Evolutionary conservation across 2,113 vertebrate genomes (phyloP).

Genomic region (Pelusios castaneus): DNA sequence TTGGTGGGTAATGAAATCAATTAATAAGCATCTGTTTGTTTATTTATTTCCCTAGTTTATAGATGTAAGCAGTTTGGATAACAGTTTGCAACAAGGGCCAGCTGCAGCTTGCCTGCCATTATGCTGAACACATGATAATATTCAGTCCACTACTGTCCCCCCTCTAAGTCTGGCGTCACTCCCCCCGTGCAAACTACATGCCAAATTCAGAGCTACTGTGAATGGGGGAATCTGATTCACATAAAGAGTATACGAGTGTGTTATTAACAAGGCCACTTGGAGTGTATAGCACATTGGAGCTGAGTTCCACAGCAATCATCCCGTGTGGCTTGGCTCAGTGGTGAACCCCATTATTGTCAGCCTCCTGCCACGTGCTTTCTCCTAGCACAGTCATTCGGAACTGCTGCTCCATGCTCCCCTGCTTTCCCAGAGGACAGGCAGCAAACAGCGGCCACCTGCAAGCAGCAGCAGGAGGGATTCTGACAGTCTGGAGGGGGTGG

Average conservation of each 20-base stretch:
- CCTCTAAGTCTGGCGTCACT: not conserved
- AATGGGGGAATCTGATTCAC: not conserved
- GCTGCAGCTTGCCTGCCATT: constrained; percentile 36
- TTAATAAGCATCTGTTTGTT: constrained; percentile 62
- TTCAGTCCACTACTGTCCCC: not conserved
- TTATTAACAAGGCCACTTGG: not conserved
- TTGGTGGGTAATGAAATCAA: constrained; percentile 56
- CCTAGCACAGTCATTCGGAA: not conserved
- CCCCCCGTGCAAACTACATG: not conserved
- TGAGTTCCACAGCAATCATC: not conserved
- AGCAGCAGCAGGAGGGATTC: too few relatives aligned
- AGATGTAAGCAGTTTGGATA: constrained; percentile 55
- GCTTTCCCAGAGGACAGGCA: too few relatives aligned
- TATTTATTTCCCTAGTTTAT: constrained; percentile 57
- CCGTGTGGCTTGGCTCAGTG: not conserved
- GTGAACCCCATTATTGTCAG: not conserved
- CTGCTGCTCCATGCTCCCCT: not conserved
- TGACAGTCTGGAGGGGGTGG: too few relatives aligned
- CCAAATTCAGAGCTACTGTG: not conserved
- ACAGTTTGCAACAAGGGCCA: constrained; percentile 57
- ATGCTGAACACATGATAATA: constrained; percentile 9
- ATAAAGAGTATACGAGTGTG: not conserved
- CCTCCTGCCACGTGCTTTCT: not conserved
- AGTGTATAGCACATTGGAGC: too few relatives aligned
- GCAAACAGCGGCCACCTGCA: too few relatives aligned